Evolutionary conservation across 2,113 vertebrate genomes (phyloP), one percentile per base, ranked within the genome.

Genomic region (Synchiropus splendidus): DNA sequence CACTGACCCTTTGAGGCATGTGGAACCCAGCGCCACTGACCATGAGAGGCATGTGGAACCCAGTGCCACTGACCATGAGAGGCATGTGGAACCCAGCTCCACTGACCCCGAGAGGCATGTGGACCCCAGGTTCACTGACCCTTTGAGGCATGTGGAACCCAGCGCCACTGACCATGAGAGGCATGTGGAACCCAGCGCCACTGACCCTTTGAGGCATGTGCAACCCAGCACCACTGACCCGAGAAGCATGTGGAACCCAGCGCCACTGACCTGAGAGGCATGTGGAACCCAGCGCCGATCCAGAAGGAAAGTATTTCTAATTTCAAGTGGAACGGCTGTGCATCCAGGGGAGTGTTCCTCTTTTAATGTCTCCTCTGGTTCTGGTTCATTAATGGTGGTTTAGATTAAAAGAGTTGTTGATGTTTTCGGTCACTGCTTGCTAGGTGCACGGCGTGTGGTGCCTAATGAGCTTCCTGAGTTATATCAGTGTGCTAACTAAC

Each of bases 381-480:
- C 49, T 38, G 46, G 51, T 64, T 75, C 68, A 78, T 82, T 73
- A 75, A 67, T 59, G 48, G 48, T 32, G 61, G 47, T 66, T 77
- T 65, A 68, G 64, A 76, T 69, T 65, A 64, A 75, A 78, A 66
- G 48, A 72, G 66, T 39, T 73, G 74, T 78, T 74, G 63, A 69
- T 72, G 61, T 62, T 70, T 60, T 68, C 48, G 36, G 67, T 70
- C 64, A 32, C 21, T 64, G 60, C 65, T 59, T 49, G 48, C 59
- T 48, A 65, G 56, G 58, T 64, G 64, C 69, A 60, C 63, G 40
- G 42, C 58, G 59, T 79, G 64, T 71, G 64, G 50, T 44, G 51
- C 54, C 58, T 86, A 83, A 83, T 82, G 77, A 83, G 73, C 63
- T 68, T 58, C 51, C 51, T 66, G 50, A 64, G 58, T 53, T 61